These are phyloP conservation scores for Actinopyga echinites DNA, from an alignment of 53 echinoderm and acorn worm genomes.

Conservation along the genomic window DNA sequence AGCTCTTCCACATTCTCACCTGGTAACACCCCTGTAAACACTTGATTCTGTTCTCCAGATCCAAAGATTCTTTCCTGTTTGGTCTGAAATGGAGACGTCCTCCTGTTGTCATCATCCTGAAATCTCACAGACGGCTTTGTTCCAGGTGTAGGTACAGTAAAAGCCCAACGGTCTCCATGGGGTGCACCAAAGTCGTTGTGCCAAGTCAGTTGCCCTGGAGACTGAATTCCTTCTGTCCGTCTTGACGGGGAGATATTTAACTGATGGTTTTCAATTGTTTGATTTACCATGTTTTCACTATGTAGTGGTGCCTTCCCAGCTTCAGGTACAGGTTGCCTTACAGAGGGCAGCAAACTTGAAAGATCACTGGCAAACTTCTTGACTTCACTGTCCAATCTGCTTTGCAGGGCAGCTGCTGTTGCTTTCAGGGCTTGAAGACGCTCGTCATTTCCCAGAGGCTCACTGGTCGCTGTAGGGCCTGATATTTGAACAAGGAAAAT, in stretches of 20 bases:
- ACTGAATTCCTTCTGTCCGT: not conserved
- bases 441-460: slow-evolving; percentile 63
- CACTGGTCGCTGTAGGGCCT: too few species aligned
- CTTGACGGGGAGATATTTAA: slow-evolving; percentile 33
- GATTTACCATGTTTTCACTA: not conserved
- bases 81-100: slow-evolving; percentile 30
- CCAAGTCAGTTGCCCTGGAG: slow-evolving; percentile 17
- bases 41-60: slow-evolving; percentile 52
- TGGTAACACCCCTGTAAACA: slow-evolving; percentile 82
- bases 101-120: not conserved
- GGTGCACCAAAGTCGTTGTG: not conserved
- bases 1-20: slow-evolving; percentile 35
- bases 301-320: too few species aligned
- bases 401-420: slow-evolving; percentile 86
- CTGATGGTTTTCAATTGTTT: not conserved
- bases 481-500: too few species aligned
- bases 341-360: not conserved
- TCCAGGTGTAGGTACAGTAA: not conserved
- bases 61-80: slow-evolving; percentile 72
- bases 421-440: slow-evolving; percentile 81
- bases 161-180: slow-evolving; percentile 4
- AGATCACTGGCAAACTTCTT: slow-evolving; percentile 74
- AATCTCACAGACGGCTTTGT: slow-evolving; percentile 40
- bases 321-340: too few species aligned
- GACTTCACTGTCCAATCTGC: slow-evolving; percentile 87